Conservation (phyloP, 2,888 invertebrate genomes). For the Drosophila melanosoma region DNA sequence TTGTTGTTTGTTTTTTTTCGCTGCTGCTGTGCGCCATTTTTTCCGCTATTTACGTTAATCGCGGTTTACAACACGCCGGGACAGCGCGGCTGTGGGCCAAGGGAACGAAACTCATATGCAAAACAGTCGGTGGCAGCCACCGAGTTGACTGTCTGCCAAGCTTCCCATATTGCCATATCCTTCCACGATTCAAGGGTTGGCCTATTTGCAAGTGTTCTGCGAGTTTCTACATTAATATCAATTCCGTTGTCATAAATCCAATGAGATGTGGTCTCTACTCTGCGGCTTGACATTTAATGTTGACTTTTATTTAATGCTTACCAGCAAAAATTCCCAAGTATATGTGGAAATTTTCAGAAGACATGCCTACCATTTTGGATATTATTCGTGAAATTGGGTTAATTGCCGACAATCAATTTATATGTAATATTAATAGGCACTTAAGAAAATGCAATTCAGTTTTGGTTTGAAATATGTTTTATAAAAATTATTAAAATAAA, state of each 20-base stretch:
- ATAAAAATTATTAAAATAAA: neutral
- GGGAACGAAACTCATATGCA: conserved; percentile 50
- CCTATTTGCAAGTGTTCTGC: conserved; percentile 48
- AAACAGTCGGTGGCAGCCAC: conserved; percentile 47
- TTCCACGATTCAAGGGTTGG: conserved; percentile 8
- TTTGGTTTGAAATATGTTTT: neutral
- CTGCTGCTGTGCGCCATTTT: conserved; percentile 52
- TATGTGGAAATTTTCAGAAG: neutral
- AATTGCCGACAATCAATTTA: neutral
- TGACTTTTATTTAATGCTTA: conserved; percentile 43
- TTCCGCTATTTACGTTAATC: conserved; percentile 76
- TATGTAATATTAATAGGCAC: neutral
- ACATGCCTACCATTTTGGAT: neutral
- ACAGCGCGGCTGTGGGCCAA: conserved; percentile 46
- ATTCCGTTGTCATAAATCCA: conserved; percentile 82
- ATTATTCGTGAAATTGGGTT: neutral
- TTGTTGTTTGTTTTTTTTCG: conserved; percentile 37
- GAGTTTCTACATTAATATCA: conserved; percentile 80
- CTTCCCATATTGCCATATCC: conserved; percentile 18
- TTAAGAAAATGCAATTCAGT: neutral
- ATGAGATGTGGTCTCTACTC: conserved; percentile 63
- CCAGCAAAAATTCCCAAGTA: neutral
- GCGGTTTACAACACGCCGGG: conserved; percentile 71
- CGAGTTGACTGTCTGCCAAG: conserved; percentile 44
- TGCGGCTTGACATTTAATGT: conserved; percentile 53